Percentiles rank a stretch among this genome's conserved stretches.
phyloP scores from a whole-genome alignment of 2,113 vertebrate genomes.

The Nothocercus julius region DNA sequence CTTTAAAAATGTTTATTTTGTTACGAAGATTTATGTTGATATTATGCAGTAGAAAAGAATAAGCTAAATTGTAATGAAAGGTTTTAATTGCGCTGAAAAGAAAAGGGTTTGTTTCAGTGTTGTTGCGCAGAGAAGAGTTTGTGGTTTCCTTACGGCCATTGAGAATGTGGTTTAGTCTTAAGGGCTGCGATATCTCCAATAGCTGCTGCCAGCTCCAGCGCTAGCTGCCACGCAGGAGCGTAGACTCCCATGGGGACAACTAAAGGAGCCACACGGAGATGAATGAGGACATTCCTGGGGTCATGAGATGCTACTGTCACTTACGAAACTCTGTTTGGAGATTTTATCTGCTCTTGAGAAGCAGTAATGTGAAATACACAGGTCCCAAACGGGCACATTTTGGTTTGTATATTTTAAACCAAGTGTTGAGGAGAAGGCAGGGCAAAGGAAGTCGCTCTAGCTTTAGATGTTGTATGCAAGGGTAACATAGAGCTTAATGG shows the following conservation, averaged over 20 bases:
- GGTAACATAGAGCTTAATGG: accelerated
- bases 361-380: not conserved
- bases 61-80: not conserved
- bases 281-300: not conserved
- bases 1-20: not conserved
- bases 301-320: accelerated
- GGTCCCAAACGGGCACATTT: not conserved
- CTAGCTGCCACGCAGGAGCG: accelerated
- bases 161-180: not conserved
- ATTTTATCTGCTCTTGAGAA: not conserved
- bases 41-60: not conserved
- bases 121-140: not conserved
- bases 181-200: accelerated
- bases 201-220: not conserved
- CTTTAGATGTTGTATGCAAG: not conserved
- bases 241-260: not conserved
- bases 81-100: not conserved
- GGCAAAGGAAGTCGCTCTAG: not conserved
- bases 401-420: not conserved
- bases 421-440: not conserved
- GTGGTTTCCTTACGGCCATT: not conserved
- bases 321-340: not conserved
- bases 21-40: not conserved
- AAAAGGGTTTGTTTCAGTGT: not conserved
- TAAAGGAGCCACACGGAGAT: not conserved